Conservation (phyloP, 2,888 invertebrate species). For the Cheilosia pagana region DNA sequence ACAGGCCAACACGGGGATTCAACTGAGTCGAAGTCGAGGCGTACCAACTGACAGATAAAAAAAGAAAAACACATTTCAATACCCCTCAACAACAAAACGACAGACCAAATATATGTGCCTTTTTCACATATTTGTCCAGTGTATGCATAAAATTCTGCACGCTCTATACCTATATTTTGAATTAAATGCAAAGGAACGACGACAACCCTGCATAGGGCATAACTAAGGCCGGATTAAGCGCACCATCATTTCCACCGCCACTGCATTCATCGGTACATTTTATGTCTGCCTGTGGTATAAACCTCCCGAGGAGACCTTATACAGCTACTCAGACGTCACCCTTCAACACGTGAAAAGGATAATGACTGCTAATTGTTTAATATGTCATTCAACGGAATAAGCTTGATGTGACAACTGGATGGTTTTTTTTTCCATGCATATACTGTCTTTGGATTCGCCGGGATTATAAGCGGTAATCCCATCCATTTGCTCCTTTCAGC, state of each 20-base stretch:
- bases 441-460: background rate
- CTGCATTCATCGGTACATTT: slow-evolving; percentile 16
- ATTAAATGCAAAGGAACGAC: slow-evolving; percentile 56
- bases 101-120: slow-evolving; percentile 29
- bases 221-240: slow-evolving; percentile 7
- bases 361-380: slow-evolving; percentile 69
- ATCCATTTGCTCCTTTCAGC: slow-evolving; percentile 14
- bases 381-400: slow-evolving; percentile 53
- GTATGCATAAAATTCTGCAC: background rate
- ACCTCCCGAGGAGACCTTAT: slow-evolving; percentile 14
- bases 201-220: background rate
- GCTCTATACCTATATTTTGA: slow-evolving; percentile 56
- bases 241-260: slow-evolving; percentile 17
- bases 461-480: slow-evolving; percentile 40
- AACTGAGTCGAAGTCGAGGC: slow-evolving; percentile 5
- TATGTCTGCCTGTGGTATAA: slow-evolving; percentile 41
- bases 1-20: slow-evolving; percentile 35
- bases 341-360: slow-evolving; percentile 50
- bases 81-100: background rate
- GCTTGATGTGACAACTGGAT: slow-evolving; percentile 38
- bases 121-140: background rate
- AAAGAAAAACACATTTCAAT: slow-evolving; percentile 14
- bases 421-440: background rate
- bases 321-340: slow-evolving; percentile 37
- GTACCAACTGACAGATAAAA: slow-evolving; percentile 37